A percentile compares a stretch with the other conserved stretches of the same genome.
These are phyloP conservation scores for Anagyrus pseudococci DNA, from an alignment of 2,888 invertebrate genomes.

Conservation along the genomic window DNA sequence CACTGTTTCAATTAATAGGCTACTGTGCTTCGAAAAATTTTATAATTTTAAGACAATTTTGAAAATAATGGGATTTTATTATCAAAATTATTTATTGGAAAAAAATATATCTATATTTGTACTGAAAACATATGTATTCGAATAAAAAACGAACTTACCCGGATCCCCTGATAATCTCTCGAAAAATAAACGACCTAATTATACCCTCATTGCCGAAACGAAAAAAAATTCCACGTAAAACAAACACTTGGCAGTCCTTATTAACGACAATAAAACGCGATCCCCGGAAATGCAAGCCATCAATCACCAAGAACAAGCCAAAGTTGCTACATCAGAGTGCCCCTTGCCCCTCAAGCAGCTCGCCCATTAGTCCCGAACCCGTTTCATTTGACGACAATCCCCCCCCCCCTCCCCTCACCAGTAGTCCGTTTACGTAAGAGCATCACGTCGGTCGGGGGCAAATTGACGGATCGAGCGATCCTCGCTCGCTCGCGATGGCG, in stretches of 20 bases:
- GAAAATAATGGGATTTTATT: no score
- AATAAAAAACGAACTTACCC: no score
- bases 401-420: not conserved
- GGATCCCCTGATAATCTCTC: not conserved
- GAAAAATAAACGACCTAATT: not conserved
- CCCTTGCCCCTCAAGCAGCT: no score
- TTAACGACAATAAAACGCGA: not conserved
- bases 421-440: slow-evolving; percentile 11
- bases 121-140: not conserved
- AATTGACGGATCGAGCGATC: slow-evolving; percentile 13
- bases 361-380: no score
- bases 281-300: slow-evolving; percentile 18
- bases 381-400: not conserved
- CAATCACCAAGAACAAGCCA: slow-evolving; percentile 1
- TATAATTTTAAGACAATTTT: no score
- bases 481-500: not conserved
- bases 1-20: no score
- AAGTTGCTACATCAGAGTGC: not conserved
- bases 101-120: no score
- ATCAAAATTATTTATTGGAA: no score
- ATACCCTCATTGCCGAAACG: not conserved
- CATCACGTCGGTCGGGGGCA: not conserved
- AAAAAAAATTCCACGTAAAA: not conserved
- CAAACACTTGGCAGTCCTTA: not conserved
- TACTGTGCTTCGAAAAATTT: no score